Evolutionary conservation across 2,113 vertebrate species (phyloP), one percentile per base, ranked within the genome.

Genomic region (Hypocryptadius cinnamomeus): DNA sequence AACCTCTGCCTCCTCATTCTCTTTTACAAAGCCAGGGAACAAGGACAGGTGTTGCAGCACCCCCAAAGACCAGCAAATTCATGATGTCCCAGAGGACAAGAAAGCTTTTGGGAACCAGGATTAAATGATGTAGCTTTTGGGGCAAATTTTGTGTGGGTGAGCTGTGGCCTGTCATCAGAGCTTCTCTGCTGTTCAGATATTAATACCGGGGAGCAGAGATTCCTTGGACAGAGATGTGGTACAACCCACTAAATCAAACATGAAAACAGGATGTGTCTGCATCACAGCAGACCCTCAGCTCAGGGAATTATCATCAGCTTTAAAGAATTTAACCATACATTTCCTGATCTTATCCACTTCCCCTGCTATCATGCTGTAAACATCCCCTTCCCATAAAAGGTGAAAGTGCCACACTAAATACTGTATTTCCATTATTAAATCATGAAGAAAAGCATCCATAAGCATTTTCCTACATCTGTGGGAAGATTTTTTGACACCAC

Each of bases 351-450:
- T 54, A 90, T 40, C 84, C 1, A 6, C 80, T 91, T 93, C 60
- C 85, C 45, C 76, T 37, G 64, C 28, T 73, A 77, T 79, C 33
- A 1, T 13, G 56, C 47, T 85, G 39, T 71, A 93, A 94, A 94
- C 79, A 95, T 83, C 57, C 87, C 61, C 79, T 91, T 94, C 85
- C 93, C 44, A 90, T 8, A 54, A 87, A 82, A 85, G 82, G 85
- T 77, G 56, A 51, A 95, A 95, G 31, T 24, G 42, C 2, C 8
- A 66, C 17, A 83, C 35, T 24, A 56, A 89, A 85, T 39, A 82
- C 15, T n/a, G 5, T 14, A 48, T 87, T 94, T 92, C 85, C 79
- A 53, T 44, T 60, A 70, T 0, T 59, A 30, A 82, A 79, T 63
- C 40, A 54, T 2, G 8, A 85, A 79, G 30, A 47, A 74, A 89